Evolutionary conservation across 2,113 vertebrate genomes (phyloP), one percentile per base, ranked within the genome.

Genomic region (Uropsilus gracilis): DNA sequence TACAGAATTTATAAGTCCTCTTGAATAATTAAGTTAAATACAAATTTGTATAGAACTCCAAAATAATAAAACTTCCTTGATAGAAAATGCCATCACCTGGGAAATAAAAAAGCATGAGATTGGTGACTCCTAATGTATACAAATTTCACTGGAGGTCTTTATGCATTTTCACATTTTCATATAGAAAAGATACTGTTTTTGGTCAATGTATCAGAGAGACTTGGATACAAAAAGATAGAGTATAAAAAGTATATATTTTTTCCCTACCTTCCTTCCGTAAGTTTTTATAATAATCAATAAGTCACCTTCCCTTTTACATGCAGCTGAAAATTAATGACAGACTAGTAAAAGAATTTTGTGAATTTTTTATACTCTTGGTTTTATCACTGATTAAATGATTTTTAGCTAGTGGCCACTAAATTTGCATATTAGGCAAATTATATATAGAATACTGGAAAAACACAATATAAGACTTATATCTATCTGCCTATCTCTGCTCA

Each of bases 381-480:
- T 98, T 97, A 97, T 78, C 53, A 94, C 94, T 86, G 96, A 98
- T 97, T 97, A 97, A 97, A 97, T 97, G 97, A 97, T 97, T 97
- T 97, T 98, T 97, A 96, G 78, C n/a, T 98, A 98, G 98, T 95
- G 91, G 77, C 97, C 96, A 97, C 98, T 98, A 98, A 97, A 96
- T 98, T 98, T 97, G 98, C 97, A 98, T 96, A 98, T 98, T 98
- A 98, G 97, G 95, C 93, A 97, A 98, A 98, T 97, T 98, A 98
- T 98, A 97, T 98, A 98, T 98, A 98, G 98, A 98, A 98, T 99
- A 99, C 99, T 99, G 99, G 98, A 98, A 99, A 99, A 99, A 99
- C 98, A 99, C 99, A 99, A 99, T 99, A 99, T 92, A 94, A 99
- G 98, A 99, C 98, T 98, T 98, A 98, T 97, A 97, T 98, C 96